phyloP scores from a whole-genome alignment of 2,797 vertebrate genomes.

The Alosa sapidissima region DNA sequence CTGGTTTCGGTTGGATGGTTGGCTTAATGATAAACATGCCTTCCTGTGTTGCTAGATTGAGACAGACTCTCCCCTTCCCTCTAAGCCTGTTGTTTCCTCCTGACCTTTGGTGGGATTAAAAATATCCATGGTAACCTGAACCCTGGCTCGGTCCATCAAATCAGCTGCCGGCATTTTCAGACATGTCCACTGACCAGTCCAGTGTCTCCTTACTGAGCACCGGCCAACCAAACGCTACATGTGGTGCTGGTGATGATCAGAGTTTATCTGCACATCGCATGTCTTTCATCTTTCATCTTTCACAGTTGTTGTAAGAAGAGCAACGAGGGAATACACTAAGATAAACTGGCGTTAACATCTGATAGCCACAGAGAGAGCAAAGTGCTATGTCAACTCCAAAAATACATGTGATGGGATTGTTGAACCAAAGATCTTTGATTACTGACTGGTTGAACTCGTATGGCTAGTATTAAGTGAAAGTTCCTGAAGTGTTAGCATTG shows the following conservation, averaged over 20 bases:
- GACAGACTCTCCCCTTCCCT: slow-evolving; percentile 65
- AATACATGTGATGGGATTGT: neutral
- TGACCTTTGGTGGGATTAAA: slow-evolving; percentile 75
- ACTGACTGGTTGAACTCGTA: neutral
- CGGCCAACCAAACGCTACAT: slow-evolving; percentile 17
- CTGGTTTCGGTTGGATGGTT: neutral
- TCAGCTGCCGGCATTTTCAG: slow-evolving; percentile 43
- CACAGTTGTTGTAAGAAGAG: neutral
- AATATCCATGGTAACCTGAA: slow-evolving; percentile 66
- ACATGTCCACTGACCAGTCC: slow-evolving; percentile 25
- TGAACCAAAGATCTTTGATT: no score
- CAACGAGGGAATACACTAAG: neutral
- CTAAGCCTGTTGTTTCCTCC: slow-evolving; percentile 68
- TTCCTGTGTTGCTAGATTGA: slow-evolving; percentile 46
- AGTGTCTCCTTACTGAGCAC: slow-evolving; percentile 1
- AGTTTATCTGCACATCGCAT: neutral
- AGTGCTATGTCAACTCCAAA: neutral
- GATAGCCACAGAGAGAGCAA: neutral
- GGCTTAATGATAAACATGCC: slow-evolving; percentile 41
- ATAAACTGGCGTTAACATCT: neutral
- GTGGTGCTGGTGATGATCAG: neutral
- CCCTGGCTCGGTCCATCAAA: slow-evolving; percentile 50
- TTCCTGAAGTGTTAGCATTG: neutral
- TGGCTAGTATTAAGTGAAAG: neutral
- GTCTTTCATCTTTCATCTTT: neutral